These are phyloP conservation scores for Hofmannophila pseudospretella DNA, from an alignment of 2,888 invertebrate genomes.

Conservation along the genomic window DNA sequence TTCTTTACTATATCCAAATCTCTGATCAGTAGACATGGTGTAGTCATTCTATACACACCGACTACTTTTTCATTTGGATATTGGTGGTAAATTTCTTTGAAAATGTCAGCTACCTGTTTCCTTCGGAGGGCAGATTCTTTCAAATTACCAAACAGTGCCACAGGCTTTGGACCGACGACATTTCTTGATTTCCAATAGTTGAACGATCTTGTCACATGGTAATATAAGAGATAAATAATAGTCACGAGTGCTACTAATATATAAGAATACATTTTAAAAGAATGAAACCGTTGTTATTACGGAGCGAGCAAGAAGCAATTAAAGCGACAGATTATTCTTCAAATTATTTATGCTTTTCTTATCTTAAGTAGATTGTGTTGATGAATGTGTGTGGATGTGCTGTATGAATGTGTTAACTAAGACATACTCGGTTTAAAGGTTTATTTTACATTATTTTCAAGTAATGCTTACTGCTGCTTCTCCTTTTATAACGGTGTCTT, in stretches of 20 bases:
- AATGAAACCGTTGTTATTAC: too few species aligned
- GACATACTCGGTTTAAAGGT: too few species aligned
- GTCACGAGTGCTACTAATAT: background rate
- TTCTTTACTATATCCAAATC: slow-evolving; percentile 47
- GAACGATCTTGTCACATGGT: slow-evolving; percentile 37
- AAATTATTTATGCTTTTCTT: too few species aligned
- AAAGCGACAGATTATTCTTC: too few species aligned
- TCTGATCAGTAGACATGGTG: slow-evolving; percentile 36
- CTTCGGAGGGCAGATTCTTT: slow-evolving; percentile 25
- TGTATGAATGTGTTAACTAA: too few species aligned
- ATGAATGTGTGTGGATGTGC: too few species aligned
- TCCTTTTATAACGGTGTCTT: too few species aligned
- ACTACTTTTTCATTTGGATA: slow-evolving; percentile 45
- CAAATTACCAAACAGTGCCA: slow-evolving; percentile 37
- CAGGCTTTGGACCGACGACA: slow-evolving; percentile 33
- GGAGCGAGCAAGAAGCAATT: too few species aligned
- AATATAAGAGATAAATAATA: slow-evolving; percentile 18
- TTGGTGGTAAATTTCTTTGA: slow-evolving; percentile 31
- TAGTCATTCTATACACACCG: slow-evolving; percentile 42
- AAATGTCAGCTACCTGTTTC: slow-evolving; percentile 22
- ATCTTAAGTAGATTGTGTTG: too few species aligned
- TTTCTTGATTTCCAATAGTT: slow-evolving; percentile 42
- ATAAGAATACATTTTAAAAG: background rate
- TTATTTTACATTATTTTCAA: too few species aligned
- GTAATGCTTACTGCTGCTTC: too few species aligned